Conservation (phyloP, 2,113 vertebrate species). For the Corythaeola cristata region DNA sequence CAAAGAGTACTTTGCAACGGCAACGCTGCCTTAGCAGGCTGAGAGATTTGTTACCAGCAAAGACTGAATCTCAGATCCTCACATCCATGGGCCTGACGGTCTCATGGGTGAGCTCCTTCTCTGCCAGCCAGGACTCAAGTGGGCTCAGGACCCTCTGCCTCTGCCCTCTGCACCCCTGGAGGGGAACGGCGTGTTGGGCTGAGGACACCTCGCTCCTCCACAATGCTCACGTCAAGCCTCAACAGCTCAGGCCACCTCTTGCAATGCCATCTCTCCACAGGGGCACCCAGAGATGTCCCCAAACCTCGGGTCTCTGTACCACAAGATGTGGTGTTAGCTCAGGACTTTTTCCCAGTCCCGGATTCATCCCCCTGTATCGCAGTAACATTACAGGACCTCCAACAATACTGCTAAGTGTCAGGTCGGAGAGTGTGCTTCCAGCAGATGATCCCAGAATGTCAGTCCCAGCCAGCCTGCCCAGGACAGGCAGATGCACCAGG, state of each 20-base stretch:
- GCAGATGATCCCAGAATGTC: not conserved
- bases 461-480: not conserved
- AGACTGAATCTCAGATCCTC: not conserved
- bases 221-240: not conserved
- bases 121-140: not conserved
- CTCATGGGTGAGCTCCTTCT: not conserved
- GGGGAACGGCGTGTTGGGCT: fast-evolving
- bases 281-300: not conserved
- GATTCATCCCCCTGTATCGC: not conserved
- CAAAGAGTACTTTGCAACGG: not conserved
- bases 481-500: not conserved
- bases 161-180: not conserved
- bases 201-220: not conserved
- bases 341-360: not conserved
- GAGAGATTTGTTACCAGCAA: not conserved
- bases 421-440: not conserved
- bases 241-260: not conserved
- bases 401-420: not conserved
- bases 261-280: not conserved
- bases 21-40: not conserved
- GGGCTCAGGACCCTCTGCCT: not conserved
- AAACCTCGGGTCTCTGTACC: not conserved
- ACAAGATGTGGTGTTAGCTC: not conserved
- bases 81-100: not conserved
- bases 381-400: not conserved